A percentile compares a stretch with the other conserved stretches of the same genome.
phyloP scores from a whole-genome alignment of 2,888 invertebrate genomes.

The Metopia argyrocephala region DNA sequence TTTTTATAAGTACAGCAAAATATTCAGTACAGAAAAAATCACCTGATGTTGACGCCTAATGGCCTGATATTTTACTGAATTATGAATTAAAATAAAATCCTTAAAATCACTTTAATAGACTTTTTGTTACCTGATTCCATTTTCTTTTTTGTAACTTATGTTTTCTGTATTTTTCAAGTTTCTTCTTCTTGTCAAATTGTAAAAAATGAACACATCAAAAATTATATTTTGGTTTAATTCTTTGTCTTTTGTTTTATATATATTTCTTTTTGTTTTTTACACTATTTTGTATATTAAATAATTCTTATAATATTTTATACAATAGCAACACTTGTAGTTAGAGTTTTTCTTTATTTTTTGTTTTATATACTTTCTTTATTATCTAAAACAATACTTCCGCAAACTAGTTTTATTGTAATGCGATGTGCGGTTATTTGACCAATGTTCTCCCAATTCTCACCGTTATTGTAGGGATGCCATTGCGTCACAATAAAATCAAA shows the following conservation, averaged over 20 bases:
- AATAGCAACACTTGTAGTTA: conserved; percentile 25
- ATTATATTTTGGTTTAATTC: not conserved
- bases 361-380: conserved; percentile 33
- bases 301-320: conserved; percentile 22
- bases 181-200: not conserved
- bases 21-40: conserved; percentile 47
- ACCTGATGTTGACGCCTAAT: conserved; percentile 64
- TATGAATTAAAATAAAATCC: not conserved
- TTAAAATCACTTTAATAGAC: not conserved
- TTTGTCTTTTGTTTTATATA: not conserved
- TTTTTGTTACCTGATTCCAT: conserved; percentile 43
- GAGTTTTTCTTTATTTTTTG: conserved; percentile 12
- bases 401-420: conserved; percentile 47
- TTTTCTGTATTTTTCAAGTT: conserved; percentile 23
- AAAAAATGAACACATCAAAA: conserved; percentile 14
- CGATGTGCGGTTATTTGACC: conserved; percentile 51
- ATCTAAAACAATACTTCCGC: conserved; percentile 42
- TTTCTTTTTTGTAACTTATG: conserved; percentile 16
- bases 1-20: conserved; percentile 19
- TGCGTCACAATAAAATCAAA: not conserved
- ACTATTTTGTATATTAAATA: not conserved
- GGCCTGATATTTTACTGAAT: conserved; percentile 48
- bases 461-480: conserved; percentile 47
- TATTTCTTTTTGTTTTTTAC: conserved; percentile 31
- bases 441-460: conserved; percentile 37